Evolutionary conservation across 2,113 vertebrate species (phyloP), one percentile per base, ranked within the genome.

Genomic region (Siniperca chuatsi): DNA sequence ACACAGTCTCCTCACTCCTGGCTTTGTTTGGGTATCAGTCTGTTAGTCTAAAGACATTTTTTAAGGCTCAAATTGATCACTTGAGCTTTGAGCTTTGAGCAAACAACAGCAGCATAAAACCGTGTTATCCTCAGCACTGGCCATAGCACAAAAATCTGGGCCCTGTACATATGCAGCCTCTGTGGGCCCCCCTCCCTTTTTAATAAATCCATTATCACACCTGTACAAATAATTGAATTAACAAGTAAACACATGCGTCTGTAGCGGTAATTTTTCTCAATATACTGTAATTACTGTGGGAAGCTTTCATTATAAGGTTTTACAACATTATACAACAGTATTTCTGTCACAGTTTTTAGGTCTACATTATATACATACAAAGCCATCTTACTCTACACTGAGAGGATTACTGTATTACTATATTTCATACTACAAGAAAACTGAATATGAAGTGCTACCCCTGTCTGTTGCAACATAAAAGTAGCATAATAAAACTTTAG

Each of bases 11-110:
- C 16, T 35, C 33, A 52, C 18, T 70, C 15, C 23, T 42, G 33
- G 40, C 40, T 85, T 70, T 78, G 42, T 44, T 70, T 71, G 25
- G 9, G 62, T 18, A 65, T 85, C 8, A 46, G n/a, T 68, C 79
- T 62, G 23, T 66, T 25, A 1, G 15, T 65, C 33, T 60, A 8
- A 60, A 57, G 60, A 60, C 29, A 25, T 37, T 58, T 65, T 73
- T 55, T 66, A 9, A 66, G 52, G 46, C 37, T 54, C 6, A 42
- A 16, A 61, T 61, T 48, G 42, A 66, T 80, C 42, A 65, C 57
- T 70, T 33, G 16, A 60, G 18, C 23, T 70, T 42, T 25, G 2
- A 61, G 44, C 29, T 64, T 58, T 69, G 69, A 29, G 29, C 46
- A 12, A 25, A 69, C 40, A 37, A 50, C 77, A 12, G 55, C 76